Conservation (phyloP, 1,140 invertebrate species). For the Pseudobourletiella spinata region DNA sequence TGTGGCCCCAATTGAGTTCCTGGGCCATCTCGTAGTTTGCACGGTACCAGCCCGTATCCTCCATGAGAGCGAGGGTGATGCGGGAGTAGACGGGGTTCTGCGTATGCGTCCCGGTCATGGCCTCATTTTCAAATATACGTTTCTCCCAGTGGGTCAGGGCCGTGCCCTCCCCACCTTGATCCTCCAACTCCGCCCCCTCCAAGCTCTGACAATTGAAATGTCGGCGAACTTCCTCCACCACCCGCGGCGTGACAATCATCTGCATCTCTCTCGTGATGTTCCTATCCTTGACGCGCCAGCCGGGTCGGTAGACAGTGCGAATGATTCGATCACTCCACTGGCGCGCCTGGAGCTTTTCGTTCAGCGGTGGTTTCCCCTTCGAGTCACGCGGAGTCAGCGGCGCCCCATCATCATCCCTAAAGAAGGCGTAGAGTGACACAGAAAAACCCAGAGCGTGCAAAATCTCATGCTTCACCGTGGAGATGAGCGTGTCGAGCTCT, state of each 20-base stretch:
- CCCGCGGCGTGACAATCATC: slow-evolving; percentile 88
- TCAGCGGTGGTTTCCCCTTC: slow-evolving; percentile 77
- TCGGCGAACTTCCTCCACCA: slow-evolving; percentile 68
- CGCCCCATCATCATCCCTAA: slow-evolving; percentile 70
- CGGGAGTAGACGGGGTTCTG: slow-evolving; percentile 96
- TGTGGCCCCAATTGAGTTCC: slow-evolving; percentile 77
- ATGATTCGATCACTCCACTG: slow-evolving; percentile 90
- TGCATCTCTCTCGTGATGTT: slow-evolving; percentile 63
- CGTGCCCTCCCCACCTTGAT: slow-evolving; percentile 95
- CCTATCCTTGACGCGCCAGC: slow-evolving; percentile 78
- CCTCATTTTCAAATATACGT: slow-evolving; percentile 96
- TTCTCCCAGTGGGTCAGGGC: slow-evolving; percentile 98
- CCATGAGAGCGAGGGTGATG: slow-evolving; percentile 92
- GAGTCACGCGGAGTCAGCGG: slow-evolving; percentile 72
- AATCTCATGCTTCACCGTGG: slow-evolving; percentile 98
- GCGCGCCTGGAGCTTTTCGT: slow-evolving; percentile 84
- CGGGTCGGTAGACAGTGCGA: slow-evolving; percentile 59
- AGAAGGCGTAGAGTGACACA: slow-evolving; percentile 89
- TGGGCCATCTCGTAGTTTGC: slow-evolving; percentile 85
- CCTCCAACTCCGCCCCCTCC: slow-evolving; percentile 95
- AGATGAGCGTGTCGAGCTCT: slow-evolving; percentile 83
- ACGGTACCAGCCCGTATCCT: slow-evolving; percentile 93
- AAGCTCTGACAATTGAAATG: slow-evolving; percentile 85
- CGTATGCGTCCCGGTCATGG: slow-evolving; percentile 98
- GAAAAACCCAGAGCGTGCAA: slow-evolving; percentile 94